phyloP scores from a whole-genome alignment of 2,888 invertebrate species.

The Melanostoma scalare region DNA sequence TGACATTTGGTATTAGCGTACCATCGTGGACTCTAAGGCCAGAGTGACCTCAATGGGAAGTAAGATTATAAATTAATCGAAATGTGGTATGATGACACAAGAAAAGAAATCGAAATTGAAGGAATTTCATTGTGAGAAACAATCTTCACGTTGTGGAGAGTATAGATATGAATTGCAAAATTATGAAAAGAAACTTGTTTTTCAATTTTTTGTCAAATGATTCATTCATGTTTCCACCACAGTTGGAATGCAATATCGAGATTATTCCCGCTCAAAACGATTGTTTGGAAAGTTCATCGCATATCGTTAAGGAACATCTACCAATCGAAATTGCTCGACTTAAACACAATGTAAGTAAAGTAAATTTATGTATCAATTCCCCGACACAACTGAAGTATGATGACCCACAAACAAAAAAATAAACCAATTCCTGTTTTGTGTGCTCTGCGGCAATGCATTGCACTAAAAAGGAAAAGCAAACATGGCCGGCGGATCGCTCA shows the following conservation, averaged over 20 bases:
- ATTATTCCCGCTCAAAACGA: too few species aligned
- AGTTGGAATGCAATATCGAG: not conserved
- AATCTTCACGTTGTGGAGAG: conserved; percentile 6
- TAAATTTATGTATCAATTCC: conserved; percentile 10
- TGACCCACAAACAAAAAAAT: conserved; percentile 52
- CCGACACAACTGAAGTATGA: not conserved
- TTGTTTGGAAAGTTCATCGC: too few species aligned
- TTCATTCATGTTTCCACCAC: conserved; percentile 12
- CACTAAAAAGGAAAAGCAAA: conserved; percentile 52
- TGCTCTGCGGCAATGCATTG: not conserved
- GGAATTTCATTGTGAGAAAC: conserved; percentile 38
- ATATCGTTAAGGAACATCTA: too few species aligned
- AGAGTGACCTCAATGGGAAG: conserved; percentile 76
- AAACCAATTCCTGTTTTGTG: conserved; percentile 21
- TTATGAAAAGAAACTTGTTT: conserved; percentile 29
- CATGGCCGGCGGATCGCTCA: conserved; percentile 42
- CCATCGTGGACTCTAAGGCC: conserved; percentile 65
- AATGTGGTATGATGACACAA: conserved; percentile 58
- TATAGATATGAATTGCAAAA: conserved; percentile 9
- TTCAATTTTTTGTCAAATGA: conserved; percentile 12
- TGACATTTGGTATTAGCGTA: conserved; percentile 54
- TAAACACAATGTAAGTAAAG: conserved; percentile 1
- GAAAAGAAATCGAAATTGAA: conserved; percentile 66
- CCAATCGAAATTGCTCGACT: not conserved
- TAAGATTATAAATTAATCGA: conserved; percentile 65